Conservation (phyloP, 2,888 invertebrate species). For the Agapostemon virescens region DNA sequence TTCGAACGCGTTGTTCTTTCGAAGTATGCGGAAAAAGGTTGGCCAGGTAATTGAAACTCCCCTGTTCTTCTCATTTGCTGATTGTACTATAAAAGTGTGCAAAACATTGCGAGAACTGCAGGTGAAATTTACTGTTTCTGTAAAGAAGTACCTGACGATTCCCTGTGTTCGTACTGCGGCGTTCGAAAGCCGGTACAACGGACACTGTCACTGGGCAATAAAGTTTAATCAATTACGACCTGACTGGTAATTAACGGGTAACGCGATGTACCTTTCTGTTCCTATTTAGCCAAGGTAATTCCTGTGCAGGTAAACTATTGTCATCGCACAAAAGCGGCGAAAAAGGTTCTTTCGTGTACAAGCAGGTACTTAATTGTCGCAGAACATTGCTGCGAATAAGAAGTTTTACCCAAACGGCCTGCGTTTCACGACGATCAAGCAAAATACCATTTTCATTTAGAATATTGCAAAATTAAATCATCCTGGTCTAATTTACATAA, state of each 20-base stretch:
- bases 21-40: not conserved
- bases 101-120: not conserved
- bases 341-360: not conserved
- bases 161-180: not conserved
- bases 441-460: too few species aligned
- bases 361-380: not conserved
- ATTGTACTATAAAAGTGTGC: not conserved
- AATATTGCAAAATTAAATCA: too few species aligned
- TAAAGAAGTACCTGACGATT: not conserved
- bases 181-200: conserved; percentile 18
- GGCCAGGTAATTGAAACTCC: too few species aligned
- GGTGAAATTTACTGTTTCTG: not conserved
- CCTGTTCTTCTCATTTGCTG: not conserved
- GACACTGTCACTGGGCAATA: conserved; percentile 9
- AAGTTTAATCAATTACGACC: conserved; percentile 49
- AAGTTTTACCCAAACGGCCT: not conserved
- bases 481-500: too few species aligned
- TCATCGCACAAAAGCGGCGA: not conserved
- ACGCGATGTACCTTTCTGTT: conserved; percentile 41
- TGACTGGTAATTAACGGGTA: conserved; percentile 61
- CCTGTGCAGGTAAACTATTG: conserved; percentile 31
- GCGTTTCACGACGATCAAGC: not conserved
- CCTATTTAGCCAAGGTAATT: not conserved
- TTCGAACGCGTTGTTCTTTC: not conserved
- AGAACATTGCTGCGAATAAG: not conserved